A percentile compares a stretch with the other conserved stretches of the same genome.
phyloP scores from a whole-genome alignment of 2,113 vertebrate species.

The Pampusana beccarii region DNA sequence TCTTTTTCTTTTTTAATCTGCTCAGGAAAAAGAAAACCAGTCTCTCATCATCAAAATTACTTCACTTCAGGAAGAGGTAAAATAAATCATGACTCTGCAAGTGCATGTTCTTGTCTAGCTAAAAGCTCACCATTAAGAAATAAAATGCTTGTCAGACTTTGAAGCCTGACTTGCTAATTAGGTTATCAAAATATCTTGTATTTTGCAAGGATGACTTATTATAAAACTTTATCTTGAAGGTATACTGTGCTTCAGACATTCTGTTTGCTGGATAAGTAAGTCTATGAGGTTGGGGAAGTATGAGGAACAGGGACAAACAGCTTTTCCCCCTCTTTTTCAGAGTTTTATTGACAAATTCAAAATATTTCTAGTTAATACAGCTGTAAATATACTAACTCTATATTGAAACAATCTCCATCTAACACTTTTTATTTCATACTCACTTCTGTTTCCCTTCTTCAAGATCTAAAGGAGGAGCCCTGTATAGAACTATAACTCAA shows the following conservation, averaged over 20 bases:
- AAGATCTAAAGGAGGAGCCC: background rate
- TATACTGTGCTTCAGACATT: background rate
- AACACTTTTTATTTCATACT: background rate
- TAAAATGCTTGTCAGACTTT: background rate
- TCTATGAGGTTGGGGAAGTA: background rate
- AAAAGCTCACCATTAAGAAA: background rate
- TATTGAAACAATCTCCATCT: background rate
- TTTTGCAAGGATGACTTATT: background rate
- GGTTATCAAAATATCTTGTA: background rate
- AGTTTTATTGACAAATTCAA: background rate
- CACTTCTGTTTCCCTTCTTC: background rate
- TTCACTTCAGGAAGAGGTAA: constrained; percentile 88
- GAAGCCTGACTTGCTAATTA: background rate
- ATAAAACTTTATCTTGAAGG: background rate
- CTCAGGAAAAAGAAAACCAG: constrained; percentile 87
- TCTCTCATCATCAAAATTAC: constrained; percentile 81
- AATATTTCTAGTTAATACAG: background rate
- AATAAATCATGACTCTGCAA: background rate
- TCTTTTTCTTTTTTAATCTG: background rate
- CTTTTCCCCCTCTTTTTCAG: background rate
- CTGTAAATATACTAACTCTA: background rate
- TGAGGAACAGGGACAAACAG: background rate
- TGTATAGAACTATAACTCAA: background rate
- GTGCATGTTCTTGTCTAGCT: background rate
- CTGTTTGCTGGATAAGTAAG: background rate